Conservation (phyloP, 2,797 vertebrate species). For the Sebastiscus tertius region DNA sequence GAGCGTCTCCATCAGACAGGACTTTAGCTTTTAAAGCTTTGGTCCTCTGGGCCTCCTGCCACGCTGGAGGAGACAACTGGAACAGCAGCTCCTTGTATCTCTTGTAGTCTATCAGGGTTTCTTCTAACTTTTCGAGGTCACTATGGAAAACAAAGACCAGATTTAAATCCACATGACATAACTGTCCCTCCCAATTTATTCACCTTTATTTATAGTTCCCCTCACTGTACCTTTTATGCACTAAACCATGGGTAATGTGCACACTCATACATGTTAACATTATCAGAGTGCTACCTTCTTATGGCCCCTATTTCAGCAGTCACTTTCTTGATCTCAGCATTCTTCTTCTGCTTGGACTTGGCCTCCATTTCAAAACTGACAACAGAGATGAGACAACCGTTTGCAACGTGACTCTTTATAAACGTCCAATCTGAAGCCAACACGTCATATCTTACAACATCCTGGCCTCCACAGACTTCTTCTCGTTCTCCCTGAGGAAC, state of each 20-base stretch:
- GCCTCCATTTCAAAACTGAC: conserved; percentile 88
- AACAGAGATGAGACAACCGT: not conserved
- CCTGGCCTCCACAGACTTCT: conserved; percentile 85
- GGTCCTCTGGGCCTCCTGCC: conserved; percentile 81
- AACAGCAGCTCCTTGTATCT: conserved; percentile 89
- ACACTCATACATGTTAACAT: not conserved
- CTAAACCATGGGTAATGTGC: not conserved
- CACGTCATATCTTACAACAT: conserved; percentile 78
- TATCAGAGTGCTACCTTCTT: conserved; percentile 81
- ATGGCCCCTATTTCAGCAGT: conserved; percentile 84
- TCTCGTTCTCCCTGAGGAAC: conserved; percentile 89
- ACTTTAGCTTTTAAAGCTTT: conserved; percentile 37
- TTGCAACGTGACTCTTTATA: not conserved
- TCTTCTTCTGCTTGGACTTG: conserved; percentile 86
- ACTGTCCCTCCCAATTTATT: not conserved
- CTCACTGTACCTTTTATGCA: not conserved
- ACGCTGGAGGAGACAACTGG: conserved; percentile 88
- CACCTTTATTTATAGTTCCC: not conserved
- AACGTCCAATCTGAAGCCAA: not conserved
- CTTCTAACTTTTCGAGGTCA: conserved; percentile 85
- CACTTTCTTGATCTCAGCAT: conserved; percentile 83
- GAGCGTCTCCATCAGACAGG: conserved; percentile 1
- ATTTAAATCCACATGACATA: not conserved
- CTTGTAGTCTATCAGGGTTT: conserved; percentile 86
- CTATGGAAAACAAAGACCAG: conserved; percentile 64